Percentiles rank a stretch among this genome's conserved stretches.
Evolutionary conservation across 2,888 invertebrate genomes (phyloP).

Genomic region (Rhodophaea formosa): DNA sequence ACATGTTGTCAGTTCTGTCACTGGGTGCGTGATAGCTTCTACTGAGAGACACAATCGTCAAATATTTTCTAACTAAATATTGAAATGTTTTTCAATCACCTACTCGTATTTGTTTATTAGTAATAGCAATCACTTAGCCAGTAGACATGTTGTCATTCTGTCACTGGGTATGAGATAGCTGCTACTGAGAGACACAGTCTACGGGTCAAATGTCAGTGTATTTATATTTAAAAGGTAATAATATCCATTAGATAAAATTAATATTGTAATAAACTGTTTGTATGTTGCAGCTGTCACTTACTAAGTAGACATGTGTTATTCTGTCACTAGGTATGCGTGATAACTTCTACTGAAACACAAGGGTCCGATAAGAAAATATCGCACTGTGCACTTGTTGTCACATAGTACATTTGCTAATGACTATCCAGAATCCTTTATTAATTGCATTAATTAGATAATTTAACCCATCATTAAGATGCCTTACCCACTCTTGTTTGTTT

Average conservation of each 20-base stretch:
- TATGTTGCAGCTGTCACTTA: neutral
- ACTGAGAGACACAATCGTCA: neutral
- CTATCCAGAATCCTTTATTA: no score
- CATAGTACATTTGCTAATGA: no score
- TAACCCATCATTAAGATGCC: no score
- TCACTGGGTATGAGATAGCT: constrained; percentile 29
- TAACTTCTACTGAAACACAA: neutral
- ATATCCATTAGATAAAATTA: neutral
- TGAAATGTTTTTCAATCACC: no score
- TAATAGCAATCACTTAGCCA: constrained; percentile 20
- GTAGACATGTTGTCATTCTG: constrained; percentile 26
- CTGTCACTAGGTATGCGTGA: constrained; percentile 5
- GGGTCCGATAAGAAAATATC: no score
- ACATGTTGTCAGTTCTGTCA: no score
- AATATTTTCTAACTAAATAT: neutral
- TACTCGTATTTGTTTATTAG: no score
- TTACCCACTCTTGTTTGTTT: no score
- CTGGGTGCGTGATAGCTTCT: neutral
- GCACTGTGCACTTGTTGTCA: no score
- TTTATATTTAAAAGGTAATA: no score
- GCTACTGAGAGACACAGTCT: neutral
- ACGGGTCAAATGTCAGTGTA: no score
- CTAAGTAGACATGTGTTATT: constrained; percentile 10
- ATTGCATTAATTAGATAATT: no score
- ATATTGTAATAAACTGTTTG: neutral